These are phyloP conservation scores for Euschistus heros DNA, from an alignment of 1,140 invertebrate species.

Conservation along the genomic window DNA sequence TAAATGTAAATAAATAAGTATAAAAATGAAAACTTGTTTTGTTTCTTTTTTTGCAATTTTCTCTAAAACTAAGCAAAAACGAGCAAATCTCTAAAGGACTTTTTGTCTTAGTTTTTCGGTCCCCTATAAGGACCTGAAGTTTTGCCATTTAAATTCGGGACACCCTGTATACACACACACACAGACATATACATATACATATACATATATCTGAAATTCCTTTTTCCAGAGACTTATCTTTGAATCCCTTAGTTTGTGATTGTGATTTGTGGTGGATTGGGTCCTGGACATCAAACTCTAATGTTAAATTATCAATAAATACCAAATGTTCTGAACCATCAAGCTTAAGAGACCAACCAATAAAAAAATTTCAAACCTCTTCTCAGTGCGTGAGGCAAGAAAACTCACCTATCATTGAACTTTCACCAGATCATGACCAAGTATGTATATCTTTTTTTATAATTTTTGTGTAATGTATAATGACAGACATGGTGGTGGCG, in stretches of 20 bases:
- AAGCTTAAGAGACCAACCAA: conserved; percentile 49
- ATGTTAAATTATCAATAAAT: conserved; percentile 54
- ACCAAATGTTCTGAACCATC: conserved; percentile 62
- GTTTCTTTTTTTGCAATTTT: too few species aligned
- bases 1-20: too few species aligned
- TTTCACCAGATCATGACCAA: conserved; percentile 51
- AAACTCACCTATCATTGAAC: conserved; percentile 42
- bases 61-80: too few species aligned
- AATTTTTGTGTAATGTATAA: background rate
- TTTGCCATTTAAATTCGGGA: too few species aligned
- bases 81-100: too few species aligned
- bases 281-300: conserved; percentile 55
- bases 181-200: background rate
- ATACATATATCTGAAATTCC: background rate
- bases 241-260: conserved; percentile 69
- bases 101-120: too few species aligned
- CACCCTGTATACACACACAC: too few species aligned
- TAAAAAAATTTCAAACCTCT: conserved; percentile 55
- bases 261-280: conserved; percentile 70
- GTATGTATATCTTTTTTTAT: conserved; percentile 24
- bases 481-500: too few species aligned
- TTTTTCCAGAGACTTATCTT: conserved; percentile 55
- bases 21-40: too few species aligned
- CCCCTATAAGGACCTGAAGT: too few species aligned
- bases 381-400: conserved; percentile 40